Conservation (phyloP, 1,140 invertebrate species). For the Sycophaga agraensis region DNA sequence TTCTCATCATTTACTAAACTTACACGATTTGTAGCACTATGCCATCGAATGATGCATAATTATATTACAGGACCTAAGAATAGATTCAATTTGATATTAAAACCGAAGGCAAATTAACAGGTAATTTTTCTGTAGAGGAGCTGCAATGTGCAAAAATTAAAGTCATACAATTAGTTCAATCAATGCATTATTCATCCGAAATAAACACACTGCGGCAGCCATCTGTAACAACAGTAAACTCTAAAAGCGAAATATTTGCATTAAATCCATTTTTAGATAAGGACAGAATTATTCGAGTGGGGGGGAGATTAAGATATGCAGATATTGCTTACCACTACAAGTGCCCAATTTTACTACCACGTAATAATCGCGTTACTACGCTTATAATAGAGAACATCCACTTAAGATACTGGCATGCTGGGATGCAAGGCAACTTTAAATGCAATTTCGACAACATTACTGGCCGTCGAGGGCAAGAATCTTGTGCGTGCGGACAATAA, state of each 20-base stretch:
- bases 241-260: not conserved
- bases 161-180: not conserved
- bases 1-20: no score
- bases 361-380: not conserved
- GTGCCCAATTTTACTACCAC: not conserved
- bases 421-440: not conserved
- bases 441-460: not conserved
- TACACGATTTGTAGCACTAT: no score
- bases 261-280: not conserved
- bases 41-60: no score
- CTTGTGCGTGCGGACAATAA: not conserved
- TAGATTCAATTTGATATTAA: no score
- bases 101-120: not conserved
- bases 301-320: not conserved
- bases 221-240: not conserved
- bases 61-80: no score
- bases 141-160: not conserved
- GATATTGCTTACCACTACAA: not conserved
- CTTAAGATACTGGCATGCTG: not conserved
- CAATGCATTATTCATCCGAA: not conserved
- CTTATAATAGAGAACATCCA: not conserved
- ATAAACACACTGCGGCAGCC: not conserved
- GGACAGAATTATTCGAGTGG: not conserved
- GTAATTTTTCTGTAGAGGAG: not conserved
- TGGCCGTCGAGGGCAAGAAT: not conserved